These are phyloP conservation scores for Pocillopora verrucosa DNA, from an alignment of 64 coral and sea anemone genomes.

Conservation along the genomic window DNA sequence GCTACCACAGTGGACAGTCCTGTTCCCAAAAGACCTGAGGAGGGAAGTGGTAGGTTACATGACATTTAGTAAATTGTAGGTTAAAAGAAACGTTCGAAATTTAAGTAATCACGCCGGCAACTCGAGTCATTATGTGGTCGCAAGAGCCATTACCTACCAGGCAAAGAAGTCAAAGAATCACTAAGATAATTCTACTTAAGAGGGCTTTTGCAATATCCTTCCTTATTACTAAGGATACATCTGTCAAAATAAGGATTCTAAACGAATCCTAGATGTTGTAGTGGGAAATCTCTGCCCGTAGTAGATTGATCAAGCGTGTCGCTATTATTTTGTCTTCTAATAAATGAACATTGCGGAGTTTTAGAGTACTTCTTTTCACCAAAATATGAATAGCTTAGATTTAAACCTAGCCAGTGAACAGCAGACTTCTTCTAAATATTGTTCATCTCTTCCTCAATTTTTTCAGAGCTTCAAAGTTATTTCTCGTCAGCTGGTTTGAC, in stretches of 20 bases:
- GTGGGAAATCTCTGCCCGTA: no score
- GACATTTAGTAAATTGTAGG: not conserved
- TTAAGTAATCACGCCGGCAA: not conserved
- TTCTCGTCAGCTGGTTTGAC: not conserved
- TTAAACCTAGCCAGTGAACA: not conserved
- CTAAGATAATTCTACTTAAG: no score
- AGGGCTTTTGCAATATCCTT: no score
- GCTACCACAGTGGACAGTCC: not conserved
- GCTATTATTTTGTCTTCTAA: not conserved
- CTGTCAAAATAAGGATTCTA: no score
- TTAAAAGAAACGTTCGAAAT: no score
- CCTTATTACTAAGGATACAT: no score
- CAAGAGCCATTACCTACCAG: no score
- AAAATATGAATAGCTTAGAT: not conserved
- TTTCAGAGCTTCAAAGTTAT: constrained; percentile 3
- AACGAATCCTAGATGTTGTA: no score
- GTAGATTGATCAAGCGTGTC: no score
- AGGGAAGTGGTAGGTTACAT: not conserved
- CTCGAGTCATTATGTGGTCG: no score
- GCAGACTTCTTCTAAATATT: not conserved
- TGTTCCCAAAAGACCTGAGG: not conserved
- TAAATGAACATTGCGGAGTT: not conserved
- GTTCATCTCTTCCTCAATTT: not conserved
- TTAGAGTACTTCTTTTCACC: no score
- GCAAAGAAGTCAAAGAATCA: no score